These are phyloP conservation scores for Scytalopus superciliaris DNA, from an alignment of 2,113 vertebrate genomes.

Conservation along the genomic window DNA sequence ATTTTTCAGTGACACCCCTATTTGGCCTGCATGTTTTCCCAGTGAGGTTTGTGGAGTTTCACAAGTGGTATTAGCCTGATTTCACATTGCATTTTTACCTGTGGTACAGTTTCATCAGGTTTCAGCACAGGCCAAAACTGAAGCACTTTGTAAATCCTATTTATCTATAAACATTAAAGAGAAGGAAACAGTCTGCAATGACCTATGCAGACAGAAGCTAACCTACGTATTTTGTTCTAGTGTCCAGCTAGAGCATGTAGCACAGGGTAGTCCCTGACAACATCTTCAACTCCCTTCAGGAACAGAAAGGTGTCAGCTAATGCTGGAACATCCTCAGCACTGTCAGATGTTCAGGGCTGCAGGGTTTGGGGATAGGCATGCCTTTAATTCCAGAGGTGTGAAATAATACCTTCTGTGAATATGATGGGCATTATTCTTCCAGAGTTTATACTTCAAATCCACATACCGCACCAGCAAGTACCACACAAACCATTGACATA, in stretches of 20 bases:
- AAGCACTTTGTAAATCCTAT: not conserved
- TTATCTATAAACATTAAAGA: not conserved
- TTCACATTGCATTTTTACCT: not conserved
- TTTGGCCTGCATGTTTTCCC: not conserved
- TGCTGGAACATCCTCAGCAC: not conserved
- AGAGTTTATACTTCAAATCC: not conserved
- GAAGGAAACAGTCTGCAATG: not conserved
- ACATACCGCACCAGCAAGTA: not conserved
- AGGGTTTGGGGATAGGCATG: not conserved
- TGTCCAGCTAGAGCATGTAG: not conserved
- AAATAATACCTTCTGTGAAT: not conserved
- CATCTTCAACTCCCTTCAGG: not conserved
- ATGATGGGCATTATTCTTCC: not conserved
- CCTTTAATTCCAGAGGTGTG: not conserved
- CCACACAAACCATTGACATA: not conserved
- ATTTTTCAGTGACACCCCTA: not conserved
- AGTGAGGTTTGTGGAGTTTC: not conserved
- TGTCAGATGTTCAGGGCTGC: not conserved
- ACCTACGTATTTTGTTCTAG: fast-evolving
- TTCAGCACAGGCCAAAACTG: not conserved
- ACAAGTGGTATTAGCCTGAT: not conserved
- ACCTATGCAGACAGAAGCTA: not conserved
- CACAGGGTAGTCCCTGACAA: not conserved
- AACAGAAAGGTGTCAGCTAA: not conserved
- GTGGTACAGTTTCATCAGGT: not conserved